Percentiles rank a stretch among this genome's conserved stretches.
Conservation (phyloP, 2,888 invertebrate species). For the Ennomos fuscantarius region DNA sequence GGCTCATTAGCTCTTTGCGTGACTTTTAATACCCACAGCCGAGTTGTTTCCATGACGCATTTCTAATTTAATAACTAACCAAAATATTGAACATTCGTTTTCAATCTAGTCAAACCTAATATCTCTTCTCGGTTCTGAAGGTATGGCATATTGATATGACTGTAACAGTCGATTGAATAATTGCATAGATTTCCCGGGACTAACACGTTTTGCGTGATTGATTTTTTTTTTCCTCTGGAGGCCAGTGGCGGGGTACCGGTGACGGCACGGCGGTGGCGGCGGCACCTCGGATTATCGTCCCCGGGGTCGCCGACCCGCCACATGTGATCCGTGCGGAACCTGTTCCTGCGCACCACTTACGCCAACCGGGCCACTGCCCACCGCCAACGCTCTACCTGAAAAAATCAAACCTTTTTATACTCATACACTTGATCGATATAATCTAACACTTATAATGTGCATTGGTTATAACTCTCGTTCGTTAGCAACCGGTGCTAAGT, state of each 20-base stretch:
- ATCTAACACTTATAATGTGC: conserved; percentile 30
- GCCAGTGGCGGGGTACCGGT: conserved; percentile 34
- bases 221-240: conserved; percentile 26
- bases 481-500: conserved; percentile 49
- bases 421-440: conserved; percentile 25
- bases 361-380: conserved; percentile 57
- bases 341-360: conserved; percentile 76
- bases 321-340: conserved; percentile 77
- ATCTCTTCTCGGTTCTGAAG: conserved; percentile 3
- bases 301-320: conserved; percentile 74
- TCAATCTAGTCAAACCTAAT: neutral
- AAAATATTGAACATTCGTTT: neutral
- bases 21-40: conserved; percentile 20
- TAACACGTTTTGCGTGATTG: conserved; percentile 28
- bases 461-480: conserved; percentile 28
- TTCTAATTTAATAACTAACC: conserved; percentile 11
- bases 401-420: conserved; percentile 44
- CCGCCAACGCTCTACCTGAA: conserved; percentile 48
- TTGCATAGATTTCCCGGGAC: conserved; percentile 14
- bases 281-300: conserved; percentile 67
- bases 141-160: conserved; percentile 8
- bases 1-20: conserved; percentile 24
- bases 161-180: conserved; percentile 18
- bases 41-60: conserved; percentile 18
- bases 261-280: conserved; percentile 41